Conservation (phyloP, 2,888 invertebrate genomes). For the Meteorus cinctellus region DNA sequence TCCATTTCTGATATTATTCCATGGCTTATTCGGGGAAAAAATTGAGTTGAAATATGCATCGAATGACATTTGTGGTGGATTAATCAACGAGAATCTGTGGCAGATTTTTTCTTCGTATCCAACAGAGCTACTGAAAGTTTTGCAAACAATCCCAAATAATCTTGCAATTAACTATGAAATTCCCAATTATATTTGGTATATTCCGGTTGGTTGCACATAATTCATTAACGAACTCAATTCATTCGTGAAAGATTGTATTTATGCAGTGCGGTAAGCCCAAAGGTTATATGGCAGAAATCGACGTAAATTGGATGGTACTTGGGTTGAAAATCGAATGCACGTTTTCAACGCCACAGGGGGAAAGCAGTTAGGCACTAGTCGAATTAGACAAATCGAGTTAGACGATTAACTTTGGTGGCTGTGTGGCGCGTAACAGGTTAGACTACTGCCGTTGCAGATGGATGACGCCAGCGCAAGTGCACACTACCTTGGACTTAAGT, state of each 20-base stretch:
- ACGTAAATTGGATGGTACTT: conserved; percentile 42
- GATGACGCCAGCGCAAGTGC: conserved; percentile 6
- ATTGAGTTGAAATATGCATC: background rate
- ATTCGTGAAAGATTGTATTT: background rate
- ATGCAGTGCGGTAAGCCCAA: background rate
- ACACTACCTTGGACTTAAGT: conserved; percentile 33
- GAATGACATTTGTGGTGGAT: no score
- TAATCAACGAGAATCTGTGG: no score
- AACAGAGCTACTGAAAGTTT: no score
- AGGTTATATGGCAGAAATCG: conserved; percentile 38
- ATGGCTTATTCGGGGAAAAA: background rate
- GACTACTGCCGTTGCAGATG: conserved; percentile 27
- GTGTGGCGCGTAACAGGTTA: conserved; percentile 53
- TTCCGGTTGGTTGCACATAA: background rate
- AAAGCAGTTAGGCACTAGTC: conserved; percentile 53
- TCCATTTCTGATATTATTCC: background rate
- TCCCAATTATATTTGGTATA: background rate
- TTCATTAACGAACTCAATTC: background rate
- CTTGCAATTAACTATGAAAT: background rate
- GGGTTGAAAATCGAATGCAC: conserved; percentile 37
- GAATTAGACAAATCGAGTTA: conserved; percentile 61
- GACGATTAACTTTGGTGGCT: conserved; percentile 51
- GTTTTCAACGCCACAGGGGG: conserved; percentile 33
- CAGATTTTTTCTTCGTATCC: no score
- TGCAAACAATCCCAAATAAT: background rate